Percentiles rank a stretch among this genome's conserved stretches.
phyloP scores from a whole-genome alignment of 2,888 invertebrate species.

The Pristionchus arcanus region DNA sequence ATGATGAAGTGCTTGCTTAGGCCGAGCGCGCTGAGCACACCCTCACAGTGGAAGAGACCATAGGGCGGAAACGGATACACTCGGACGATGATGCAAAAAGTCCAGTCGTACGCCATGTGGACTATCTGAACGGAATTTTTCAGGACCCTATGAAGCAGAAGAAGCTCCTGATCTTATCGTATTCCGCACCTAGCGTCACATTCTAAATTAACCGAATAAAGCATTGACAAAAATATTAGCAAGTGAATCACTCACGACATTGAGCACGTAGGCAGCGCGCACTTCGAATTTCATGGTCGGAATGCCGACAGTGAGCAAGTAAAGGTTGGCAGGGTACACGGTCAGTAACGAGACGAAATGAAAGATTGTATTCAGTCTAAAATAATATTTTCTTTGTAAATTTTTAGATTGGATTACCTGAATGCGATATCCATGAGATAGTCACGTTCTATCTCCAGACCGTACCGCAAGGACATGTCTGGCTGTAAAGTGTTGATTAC shows the following conservation, averaged over 20 bases:
- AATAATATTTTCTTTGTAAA: neutral
- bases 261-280: neutral
- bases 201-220: too few species aligned
- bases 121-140: neutral
- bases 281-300: neutral
- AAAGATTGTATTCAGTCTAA: neutral
- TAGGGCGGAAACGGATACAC: neutral
- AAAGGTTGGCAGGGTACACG: neutral
- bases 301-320: neutral
- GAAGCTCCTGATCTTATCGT: too few species aligned
- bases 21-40: neutral
- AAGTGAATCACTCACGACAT: neutral
- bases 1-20: neutral
- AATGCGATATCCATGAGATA: neutral
- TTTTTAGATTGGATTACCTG: neutral
- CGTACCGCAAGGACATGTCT: neutral
- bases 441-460: neutral
- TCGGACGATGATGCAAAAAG: neutral
- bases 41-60: slow-evolving; percentile 1
- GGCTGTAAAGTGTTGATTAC: too few species aligned
- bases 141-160: too few species aligned
- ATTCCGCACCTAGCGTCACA: too few species aligned
- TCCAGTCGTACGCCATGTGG: neutral
- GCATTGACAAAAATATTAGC: too few species aligned
- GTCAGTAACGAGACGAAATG: neutral